phyloP scores from a whole-genome alignment of 1,140 invertebrate species.

The Drosophila carrolli region DNA sequence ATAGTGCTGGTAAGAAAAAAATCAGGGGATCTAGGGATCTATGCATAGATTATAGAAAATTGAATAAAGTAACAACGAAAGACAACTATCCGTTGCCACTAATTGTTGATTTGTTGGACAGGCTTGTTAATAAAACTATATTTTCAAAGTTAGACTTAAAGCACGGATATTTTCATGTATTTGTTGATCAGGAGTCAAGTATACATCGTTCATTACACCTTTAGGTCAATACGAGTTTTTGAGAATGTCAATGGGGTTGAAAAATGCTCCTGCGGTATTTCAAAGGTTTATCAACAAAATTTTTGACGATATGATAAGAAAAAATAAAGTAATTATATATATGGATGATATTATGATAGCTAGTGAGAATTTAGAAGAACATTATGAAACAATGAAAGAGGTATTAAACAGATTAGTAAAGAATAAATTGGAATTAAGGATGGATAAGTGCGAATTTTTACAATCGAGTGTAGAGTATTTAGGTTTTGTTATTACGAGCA shows the following conservation, averaged over 20 bases:
- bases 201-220: no score
- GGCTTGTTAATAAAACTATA: neutral
- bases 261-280: neutral
- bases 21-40: neutral
- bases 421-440: conserved; percentile 1
- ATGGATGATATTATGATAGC: conserved; percentile 36
- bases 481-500: neutral
- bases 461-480: neutral
- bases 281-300: conserved; percentile 9
- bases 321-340: conserved; percentile 1
- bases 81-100: neutral
- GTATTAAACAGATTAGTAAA: neutral
- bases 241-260: neutral
- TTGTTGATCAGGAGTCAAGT: neutral
- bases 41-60: neutral
- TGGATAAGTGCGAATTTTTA: conserved; percentile 1
- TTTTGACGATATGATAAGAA: conserved; percentile 3
- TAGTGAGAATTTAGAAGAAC: neutral
- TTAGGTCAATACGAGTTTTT: no score
- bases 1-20: conserved; percentile 2
- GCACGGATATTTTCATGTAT: neutral
- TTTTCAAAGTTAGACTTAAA: neutral
- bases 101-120: neutral
- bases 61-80: neutral
- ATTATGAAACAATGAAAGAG: neutral